These are phyloP conservation scores for Acanthurus leucopareius DNA, from an alignment of 2,797 vertebrate species.

Conservation along the genomic window DNA sequence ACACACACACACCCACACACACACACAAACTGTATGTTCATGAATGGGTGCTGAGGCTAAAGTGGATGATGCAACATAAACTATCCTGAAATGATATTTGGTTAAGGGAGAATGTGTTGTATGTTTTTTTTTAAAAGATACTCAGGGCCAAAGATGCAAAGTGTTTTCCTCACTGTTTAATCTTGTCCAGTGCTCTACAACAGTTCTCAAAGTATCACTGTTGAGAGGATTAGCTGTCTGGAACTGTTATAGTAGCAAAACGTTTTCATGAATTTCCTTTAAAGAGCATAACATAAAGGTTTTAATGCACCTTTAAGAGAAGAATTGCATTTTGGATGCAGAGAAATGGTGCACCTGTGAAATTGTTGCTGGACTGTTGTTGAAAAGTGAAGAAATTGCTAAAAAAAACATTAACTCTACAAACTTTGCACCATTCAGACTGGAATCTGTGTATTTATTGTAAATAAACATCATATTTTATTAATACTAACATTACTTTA, in stretches of 20 bases:
- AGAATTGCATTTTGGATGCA: neutral
- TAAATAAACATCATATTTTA: neutral
- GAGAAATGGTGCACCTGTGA: conserved; percentile 1
- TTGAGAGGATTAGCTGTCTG: conserved; percentile 18
- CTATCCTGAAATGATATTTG: neutral
- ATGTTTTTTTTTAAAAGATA: conserved; percentile 7
- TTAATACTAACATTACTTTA: neutral
- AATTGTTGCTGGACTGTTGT: neutral
- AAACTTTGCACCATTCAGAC: neutral
- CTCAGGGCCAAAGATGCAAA: conserved; percentile 5
- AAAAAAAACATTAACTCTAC: neutral
- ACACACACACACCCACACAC: neutral
- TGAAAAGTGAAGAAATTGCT: neutral
- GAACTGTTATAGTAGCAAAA: conserved; percentile 1
- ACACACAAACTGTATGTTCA: neutral
- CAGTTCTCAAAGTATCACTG: neutral
- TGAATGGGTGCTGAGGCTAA: neutral
- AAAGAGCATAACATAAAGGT: neutral
- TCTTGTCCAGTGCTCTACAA: neutral
- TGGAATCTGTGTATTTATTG: neutral
- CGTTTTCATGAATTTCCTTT: too few relatives aligned
- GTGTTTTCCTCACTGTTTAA: conserved; percentile 5
- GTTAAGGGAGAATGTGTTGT: neutral
- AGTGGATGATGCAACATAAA: conserved; percentile 6
- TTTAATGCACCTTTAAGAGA: neutral